These are phyloP conservation scores for Thermophis baileyi DNA, from an alignment of 2,113 vertebrate genomes.

Conservation along the genomic window DNA sequence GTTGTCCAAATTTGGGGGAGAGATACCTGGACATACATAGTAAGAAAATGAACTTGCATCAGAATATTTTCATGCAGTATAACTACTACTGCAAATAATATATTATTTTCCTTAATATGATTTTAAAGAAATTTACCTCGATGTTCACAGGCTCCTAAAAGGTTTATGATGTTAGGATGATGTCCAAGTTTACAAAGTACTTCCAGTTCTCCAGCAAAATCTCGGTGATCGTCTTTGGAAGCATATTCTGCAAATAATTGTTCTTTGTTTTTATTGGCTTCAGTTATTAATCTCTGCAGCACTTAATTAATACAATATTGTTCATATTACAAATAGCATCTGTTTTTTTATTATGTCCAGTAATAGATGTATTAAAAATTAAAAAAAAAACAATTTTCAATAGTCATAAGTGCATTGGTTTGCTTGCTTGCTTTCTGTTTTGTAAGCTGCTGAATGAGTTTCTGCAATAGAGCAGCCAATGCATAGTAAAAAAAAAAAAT, in stretches of 20 bases:
- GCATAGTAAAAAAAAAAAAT: neutral
- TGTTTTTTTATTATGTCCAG: neutral
- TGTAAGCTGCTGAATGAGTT: neutral
- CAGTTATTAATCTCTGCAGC: constrained; percentile 14
- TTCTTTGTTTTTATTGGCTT: neutral
- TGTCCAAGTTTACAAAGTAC: constrained; percentile 88
- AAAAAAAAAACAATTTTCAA: neutral
- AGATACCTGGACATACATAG: neutral
- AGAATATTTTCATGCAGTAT: neutral
- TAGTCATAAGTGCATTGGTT: neutral
- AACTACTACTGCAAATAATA: neutral
- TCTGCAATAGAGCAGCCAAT: neutral
- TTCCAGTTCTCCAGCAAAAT: constrained; percentile 87
- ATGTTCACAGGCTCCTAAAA: constrained; percentile 87
- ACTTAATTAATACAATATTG: neutral
- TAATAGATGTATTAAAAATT: neutral
- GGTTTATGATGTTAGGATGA: constrained; percentile 87
- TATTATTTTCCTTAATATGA: neutral
- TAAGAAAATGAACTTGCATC: neutral
- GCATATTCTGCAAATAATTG: constrained; percentile 78
- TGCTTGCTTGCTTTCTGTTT: neutral
- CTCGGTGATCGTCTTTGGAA: constrained; percentile 86
- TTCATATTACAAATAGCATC: neutral
- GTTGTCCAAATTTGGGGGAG: neutral
- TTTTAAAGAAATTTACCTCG: constrained; percentile 68